Evolutionary conservation across 2,113 vertebrate genomes (phyloP), one percentile per base, ranked within the genome.

Genomic region (Urocitellus parryii): DNA sequence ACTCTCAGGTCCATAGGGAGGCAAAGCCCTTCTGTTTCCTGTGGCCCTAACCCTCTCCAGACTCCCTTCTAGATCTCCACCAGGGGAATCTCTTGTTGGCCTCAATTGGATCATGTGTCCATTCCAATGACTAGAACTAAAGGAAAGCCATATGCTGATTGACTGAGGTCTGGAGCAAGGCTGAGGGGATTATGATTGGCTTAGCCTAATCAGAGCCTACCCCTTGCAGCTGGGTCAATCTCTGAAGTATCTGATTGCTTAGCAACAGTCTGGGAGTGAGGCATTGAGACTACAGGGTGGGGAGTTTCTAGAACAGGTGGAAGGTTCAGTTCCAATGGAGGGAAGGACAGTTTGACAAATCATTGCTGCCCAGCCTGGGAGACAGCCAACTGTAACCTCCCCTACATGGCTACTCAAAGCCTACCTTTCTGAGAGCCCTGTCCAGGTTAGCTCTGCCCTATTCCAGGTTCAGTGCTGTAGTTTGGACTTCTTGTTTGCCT

Each of bases 171-270:
- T 88, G 63, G 58, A 37, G 65, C 89, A 89, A 92, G 86, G 96
- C 83, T 93, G 90, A 95, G 12, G 51, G 95, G 77, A 97, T 96
- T 95, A 97, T 16, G 3, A 92, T 81, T 83, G 93, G 95, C 83
- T 97, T 96, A 97, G 58, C 45, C 89, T 95, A 94, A 93, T 87
- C 83, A 63, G 81, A 78, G 82, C 37, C 83, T 83, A 39, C 32
- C 37, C 68, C 67, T 45, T 37, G 3, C 13, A 84, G 93, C 96
- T 92, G 92, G 91, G 92, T 95, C 96, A 97, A 95, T 95, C 96
- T 93, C 86, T 68, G 67, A 89, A 91, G 88, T 86, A 37, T 76
- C 56, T 25, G 70, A 90, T 32, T 61, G 85, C 90, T 96, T 83
- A 89, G 94, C 85, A 53, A 70, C 70, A 48, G 72, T 67, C 83